Evolutionary conservation across 2,797 vertebrate genomes (phyloP), one percentile per base, ranked within the genome.

Genomic region (Myotis daubentonii): DNA sequence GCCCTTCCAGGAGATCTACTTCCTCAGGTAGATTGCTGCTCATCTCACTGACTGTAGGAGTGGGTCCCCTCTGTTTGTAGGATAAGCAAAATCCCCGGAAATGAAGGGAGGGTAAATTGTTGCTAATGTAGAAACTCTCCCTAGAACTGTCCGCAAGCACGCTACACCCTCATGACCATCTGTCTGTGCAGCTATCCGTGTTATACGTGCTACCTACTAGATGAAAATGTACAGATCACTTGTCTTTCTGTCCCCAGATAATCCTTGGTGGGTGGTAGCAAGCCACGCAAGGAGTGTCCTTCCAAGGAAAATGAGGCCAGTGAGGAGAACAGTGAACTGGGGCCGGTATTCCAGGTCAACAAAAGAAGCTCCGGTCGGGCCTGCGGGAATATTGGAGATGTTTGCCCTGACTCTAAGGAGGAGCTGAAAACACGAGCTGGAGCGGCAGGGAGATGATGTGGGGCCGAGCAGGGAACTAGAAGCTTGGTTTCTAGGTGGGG

Each of bases 401-500:
- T 23, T 33, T 4, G 17, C 23, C 44, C 2, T 0, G 70, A 6
- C 3, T 8, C 30, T 0, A 0, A 36, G 28, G 44, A 76, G 16
- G 28, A 49, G 12, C 71, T 62, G 38, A 44, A 55, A 76, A 15
- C n/a, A 12, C 6, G 30, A 79, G 65, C 20, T 30, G 4, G 4
- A 78, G 62, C 33, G 4, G n/a, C 20, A 41, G 19, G 28, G 20
- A 25, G 20, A 38, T 1, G 0, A 3, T 0, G 20, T 3, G 30
- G 33, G 2, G 16, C 9, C 9, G 8, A 47, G 33, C 1, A 15
- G n/a, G 19, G 41, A 51, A 47, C 28, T 5, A 3, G 82, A 66
- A 49, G 72, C 44, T 15, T n/a, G 30, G 22, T 28, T 74, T 36
- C 49, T 12, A 17, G 8, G 75, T 60, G 57, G 62, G 49, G 25